Evolutionary conservation across 2,113 vertebrate genomes (phyloP), one percentile per base, ranked within the genome.

Genomic region (Pseudois nayaur): DNA sequence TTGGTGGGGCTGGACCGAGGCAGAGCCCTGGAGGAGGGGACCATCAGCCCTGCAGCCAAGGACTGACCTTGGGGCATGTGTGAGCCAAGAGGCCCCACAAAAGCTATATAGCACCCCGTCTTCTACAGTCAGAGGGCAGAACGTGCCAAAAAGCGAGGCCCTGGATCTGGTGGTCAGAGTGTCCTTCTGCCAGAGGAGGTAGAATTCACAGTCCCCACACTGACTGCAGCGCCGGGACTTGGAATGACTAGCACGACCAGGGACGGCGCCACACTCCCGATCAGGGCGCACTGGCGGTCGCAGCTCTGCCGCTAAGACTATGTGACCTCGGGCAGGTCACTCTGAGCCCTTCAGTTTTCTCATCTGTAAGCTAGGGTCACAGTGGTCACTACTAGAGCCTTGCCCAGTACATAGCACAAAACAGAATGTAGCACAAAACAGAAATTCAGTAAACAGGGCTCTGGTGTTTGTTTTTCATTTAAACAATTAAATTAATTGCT

Each of bases 181-280:
- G 31, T n/a, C 29, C 8, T 29, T 25, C 15, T 16, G 29, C 25
- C 60, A 48, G 9, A 71, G 52, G 23, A 71, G 40, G 78, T 17
- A 14, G 59, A 8, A 57, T 33, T 57, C 57, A 21, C 36, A 57
- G 59, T 23, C 76, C 59, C 33, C 36, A 36, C 2, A 19, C 31
- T 15, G 15, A 2, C 13, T 25, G 17, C 71, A 33, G n/a, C 3
- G 5, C 19, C 1, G 0, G 67, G n/a, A 21, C 36, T 74, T 36
- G n/a, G 67, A 74, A 74, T 74, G n/a, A 13, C n/a, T 40, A 1
- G 2, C 21, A 17, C 1, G 6, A 12, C 54, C 29, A 25, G 7
- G 54, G 31, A 25, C 4, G 3, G 40, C 0, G 1, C 21, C 23
- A 31, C 10, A 14, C 59, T n/a, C 12, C 31, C 0, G 43, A 14